Conservation (phyloP, 2,888 invertebrate species). For the Steinernema hermaphroditum region DNA sequence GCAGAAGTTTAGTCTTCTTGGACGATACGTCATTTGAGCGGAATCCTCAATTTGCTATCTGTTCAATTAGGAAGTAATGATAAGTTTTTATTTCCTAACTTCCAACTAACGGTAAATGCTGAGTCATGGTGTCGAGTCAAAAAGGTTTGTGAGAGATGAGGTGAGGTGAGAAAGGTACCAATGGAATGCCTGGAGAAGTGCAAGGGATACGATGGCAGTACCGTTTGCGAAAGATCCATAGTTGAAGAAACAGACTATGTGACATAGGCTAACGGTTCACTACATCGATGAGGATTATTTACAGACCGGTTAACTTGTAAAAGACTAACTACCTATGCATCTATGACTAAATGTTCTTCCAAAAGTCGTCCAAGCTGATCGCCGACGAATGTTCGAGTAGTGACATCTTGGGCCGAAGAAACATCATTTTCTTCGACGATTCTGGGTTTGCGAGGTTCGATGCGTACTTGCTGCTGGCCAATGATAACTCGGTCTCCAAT, state of each 20-base stretch:
- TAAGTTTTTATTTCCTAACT: too few species aligned
- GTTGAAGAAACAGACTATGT: too few species aligned
- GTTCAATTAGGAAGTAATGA: too few species aligned
- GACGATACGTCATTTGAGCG: too few species aligned
- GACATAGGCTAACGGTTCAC: too few species aligned
- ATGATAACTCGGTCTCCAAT: neutral
- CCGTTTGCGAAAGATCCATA: conserved; percentile 22
- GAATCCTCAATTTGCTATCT: too few species aligned
- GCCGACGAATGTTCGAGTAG: conserved; percentile 19
- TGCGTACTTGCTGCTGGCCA: conserved; percentile 1
- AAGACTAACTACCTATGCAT: conserved; percentile 3
- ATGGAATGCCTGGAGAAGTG: neutral
- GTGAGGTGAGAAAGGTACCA: neutral
- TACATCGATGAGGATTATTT: neutral
- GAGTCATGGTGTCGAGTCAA: too few species aligned
- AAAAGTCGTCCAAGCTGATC: conserved; percentile 22
- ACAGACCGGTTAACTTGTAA: conserved; percentile 6
- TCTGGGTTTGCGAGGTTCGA: neutral
- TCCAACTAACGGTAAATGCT: too few species aligned
- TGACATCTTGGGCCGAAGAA: conserved; percentile 12
- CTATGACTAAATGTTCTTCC: conserved; percentile 20
- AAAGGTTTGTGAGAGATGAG: neutral
- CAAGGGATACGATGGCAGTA: conserved; percentile 11
- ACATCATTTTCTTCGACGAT: neutral
- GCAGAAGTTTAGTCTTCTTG: too few species aligned